Evolutionary conservation across 2,113 vertebrate species (phyloP), one percentile per base, ranked within the genome.

Genomic region (Equus przewalskii): DNA sequence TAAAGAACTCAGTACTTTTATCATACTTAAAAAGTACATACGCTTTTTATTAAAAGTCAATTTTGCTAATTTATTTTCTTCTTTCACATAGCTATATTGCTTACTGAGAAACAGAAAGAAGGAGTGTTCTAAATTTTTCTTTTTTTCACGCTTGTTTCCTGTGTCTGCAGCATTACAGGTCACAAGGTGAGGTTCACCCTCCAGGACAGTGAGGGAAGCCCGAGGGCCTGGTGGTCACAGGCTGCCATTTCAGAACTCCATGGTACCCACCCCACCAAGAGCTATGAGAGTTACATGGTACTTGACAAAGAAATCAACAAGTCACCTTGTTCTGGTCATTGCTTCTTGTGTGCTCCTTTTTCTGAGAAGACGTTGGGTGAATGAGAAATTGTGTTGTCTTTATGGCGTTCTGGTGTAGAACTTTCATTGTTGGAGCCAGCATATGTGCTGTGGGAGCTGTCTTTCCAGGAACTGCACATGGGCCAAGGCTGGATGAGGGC

Each of bases 381-480:
- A 26, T 15, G 28, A 79, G 80, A 62, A 41, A 14, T 30, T 13
- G 0, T 7, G 3, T 26, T 9, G 21, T 21, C 6, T 51, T 56
- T 2, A 11, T 2, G 18, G 75, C 1, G 0, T 44, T 58, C 67
- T 30, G 88, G 93, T 14, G 1, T 18, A 8, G 65, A 18, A 3
- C 16, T n/a, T 7, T 2, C 65, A 28, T 41, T 36, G 70, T 22
- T 28, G 88, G 80, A 21, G 76, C 13, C 22, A 41, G 41, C 73
- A 30, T 5, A 30, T 81, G 67, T 62, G 84, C 36, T 1, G 9
- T 54, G 56, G 69, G 94, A 72, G 46, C 26, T 58, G 81, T 49
- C 91, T 96, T 87, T 96, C 89, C 65, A 89, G 95, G 84, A 85
- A 91, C 16, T 0, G 2, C 76, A 76, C 16, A 76, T 67, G 64